phyloP scores from a whole-genome alignment of 2,113 vertebrate genomes.

The Atherinomorus stipes region DNA sequence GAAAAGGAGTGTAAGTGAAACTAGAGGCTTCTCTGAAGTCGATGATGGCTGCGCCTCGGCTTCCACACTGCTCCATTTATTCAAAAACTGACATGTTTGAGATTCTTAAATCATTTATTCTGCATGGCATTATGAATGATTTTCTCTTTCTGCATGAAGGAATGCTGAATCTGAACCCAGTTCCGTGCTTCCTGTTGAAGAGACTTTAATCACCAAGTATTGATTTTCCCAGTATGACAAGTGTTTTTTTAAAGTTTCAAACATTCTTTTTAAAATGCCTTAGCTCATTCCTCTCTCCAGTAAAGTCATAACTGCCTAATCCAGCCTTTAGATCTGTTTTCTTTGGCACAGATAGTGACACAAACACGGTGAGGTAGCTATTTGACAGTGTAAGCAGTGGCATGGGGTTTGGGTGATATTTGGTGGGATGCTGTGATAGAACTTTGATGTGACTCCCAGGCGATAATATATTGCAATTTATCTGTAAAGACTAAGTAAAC shows the following conservation, averaged over 20 bases:
- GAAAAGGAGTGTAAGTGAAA: slow-evolving; percentile 38
- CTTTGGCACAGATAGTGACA: slow-evolving; percentile 17
- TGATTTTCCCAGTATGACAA: slow-evolving; percentile 44
- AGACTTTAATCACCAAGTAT: slow-evolving; percentile 44
- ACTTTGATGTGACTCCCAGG: slow-evolving; percentile 53
- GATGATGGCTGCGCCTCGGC: slow-evolving; percentile 42
- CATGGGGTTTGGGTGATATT: slow-evolving; percentile 27
- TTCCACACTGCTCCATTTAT: slow-evolving; percentile 50
- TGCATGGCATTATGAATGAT: slow-evolving; percentile 40
- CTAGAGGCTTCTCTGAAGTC: slow-evolving; percentile 55
- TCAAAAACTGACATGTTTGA: slow-evolving; percentile 50
- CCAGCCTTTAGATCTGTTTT: slow-evolving; percentile 23
- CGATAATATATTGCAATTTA: slow-evolving; percentile 44
- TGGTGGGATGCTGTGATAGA: slow-evolving; percentile 6
- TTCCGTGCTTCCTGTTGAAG: slow-evolving; percentile 14
- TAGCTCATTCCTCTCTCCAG: slow-evolving; percentile 3
- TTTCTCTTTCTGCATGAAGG: slow-evolving; percentile 49
- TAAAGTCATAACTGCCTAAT: slow-evolving; percentile 39
- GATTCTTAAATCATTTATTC: slow-evolving; percentile 61
- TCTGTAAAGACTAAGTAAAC: slow-evolving; percentile 39
- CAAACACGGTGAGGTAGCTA: slow-evolving; percentile 25
- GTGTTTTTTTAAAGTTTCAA: slow-evolving; percentile 25
- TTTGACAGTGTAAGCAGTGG: slow-evolving; percentile 41
- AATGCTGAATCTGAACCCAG: slow-evolving; percentile 55
- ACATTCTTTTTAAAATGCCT: slow-evolving; percentile 10